Percentiles rank a stretch among this genome's conserved stretches.
phyloP scores from a whole-genome alignment of 2,888 invertebrate species.

The Dryocosmus kuriphilus region DNA sequence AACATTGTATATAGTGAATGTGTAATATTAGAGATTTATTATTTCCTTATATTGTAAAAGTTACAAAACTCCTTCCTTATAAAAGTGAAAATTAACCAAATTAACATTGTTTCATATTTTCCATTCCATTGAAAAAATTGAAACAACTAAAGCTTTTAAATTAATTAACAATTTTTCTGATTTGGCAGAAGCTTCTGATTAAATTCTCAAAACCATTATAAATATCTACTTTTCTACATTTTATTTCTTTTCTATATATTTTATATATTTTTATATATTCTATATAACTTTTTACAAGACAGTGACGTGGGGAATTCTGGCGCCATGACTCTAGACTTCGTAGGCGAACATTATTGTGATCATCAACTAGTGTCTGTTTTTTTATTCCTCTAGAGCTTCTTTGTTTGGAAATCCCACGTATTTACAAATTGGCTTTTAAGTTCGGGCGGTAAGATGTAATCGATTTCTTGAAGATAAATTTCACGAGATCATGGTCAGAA shows the following conservation, averaged over 20 bases:
- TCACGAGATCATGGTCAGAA: neutral
- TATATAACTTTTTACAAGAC: neutral
- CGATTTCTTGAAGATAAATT: neutral
- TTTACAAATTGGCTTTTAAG: neutral
- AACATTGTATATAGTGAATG: neutral
- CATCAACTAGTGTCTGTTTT: neutral
- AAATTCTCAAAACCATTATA: neutral
- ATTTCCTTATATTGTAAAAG: too few relatives aligned
- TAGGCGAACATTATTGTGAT: slow-evolving; percentile 19
- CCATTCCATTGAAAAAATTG: neutral
- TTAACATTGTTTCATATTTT: too few relatives aligned
- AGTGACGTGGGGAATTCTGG: neutral
- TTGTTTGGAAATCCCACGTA: neutral
- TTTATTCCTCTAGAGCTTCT: neutral
- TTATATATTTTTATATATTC: too few relatives aligned
- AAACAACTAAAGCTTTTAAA: too few relatives aligned
- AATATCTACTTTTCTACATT: too few relatives aligned
- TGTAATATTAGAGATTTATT: too few relatives aligned
- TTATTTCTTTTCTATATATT: too few relatives aligned
- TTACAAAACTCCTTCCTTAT: too few relatives aligned
- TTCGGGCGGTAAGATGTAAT: neutral
- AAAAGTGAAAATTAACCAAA: too few relatives aligned
- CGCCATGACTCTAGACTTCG: slow-evolving; percentile 10
- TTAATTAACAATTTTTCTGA: neutral
- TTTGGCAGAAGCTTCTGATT: neutral